Conservation (phyloP, 2,797 vertebrate species). For the Thamnophis elegans region DNA sequence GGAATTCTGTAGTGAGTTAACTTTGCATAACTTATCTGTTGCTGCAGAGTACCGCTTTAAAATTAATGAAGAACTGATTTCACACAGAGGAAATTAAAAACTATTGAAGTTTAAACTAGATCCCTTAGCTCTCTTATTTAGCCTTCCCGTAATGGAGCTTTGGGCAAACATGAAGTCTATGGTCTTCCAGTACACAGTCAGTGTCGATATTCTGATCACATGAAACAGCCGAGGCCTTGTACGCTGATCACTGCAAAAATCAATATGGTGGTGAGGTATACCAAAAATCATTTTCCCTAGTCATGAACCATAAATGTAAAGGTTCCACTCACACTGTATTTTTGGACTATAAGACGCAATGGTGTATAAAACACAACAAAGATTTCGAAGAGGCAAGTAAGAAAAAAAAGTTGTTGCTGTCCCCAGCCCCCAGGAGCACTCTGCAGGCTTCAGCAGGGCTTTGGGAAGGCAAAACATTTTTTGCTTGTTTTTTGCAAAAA, state of each 20-base stretch:
- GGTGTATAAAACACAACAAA: no score
- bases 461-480: no score
- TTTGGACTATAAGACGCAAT: no score
- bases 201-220: neutral
- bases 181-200: neutral
- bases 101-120: neutral
- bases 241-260: neutral
- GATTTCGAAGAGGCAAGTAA: no score
- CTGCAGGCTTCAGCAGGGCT: no score
- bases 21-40: neutral
- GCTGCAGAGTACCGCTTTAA: neutral
- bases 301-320: neutral
- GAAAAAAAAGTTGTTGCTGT: no score
- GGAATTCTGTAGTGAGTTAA: neutral
- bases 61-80: neutral
- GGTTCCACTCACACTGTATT: no score
- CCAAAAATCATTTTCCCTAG: neutral
- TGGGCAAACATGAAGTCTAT: neutral
- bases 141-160: neutral
- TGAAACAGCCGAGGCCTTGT: neutral
- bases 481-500: no score
- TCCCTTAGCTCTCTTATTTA: neutral
- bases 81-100: neutral
- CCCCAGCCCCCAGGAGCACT: no score
- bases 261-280: neutral